A percentile compares a stretch with the other conserved stretches of the same genome.
phyloP scores from a whole-genome alignment of 2,888 invertebrate species.

The Amblyjoppa fuscipennis region DNA sequence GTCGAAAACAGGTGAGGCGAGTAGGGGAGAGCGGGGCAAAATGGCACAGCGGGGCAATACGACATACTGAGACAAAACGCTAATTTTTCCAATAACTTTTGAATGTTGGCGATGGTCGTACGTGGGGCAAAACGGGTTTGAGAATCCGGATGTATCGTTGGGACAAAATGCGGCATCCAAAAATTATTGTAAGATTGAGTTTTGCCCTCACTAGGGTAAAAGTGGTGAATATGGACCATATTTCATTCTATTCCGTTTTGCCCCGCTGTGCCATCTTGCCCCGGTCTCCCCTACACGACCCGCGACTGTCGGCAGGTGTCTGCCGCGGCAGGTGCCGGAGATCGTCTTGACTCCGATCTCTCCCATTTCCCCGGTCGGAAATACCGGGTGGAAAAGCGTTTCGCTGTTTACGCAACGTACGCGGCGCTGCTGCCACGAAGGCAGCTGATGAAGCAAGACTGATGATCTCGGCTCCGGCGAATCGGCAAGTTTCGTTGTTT shows the following conservation, averaged over 20 bases:
- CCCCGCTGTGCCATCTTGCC: no score
- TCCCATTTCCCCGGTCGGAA: not conserved
- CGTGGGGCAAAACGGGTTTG: no score
- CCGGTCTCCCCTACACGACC: not conserved
- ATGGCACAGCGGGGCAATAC: no score
- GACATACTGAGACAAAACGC: no score
- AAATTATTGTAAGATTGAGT: no score
- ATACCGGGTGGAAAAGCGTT: not conserved
- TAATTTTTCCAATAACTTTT: no score
- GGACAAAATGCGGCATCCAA: no score
- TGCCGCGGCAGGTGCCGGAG: not conserved
- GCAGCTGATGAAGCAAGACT: constrained; percentile 38
- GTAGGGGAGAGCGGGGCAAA: not conserved
- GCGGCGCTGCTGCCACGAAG: not conserved
- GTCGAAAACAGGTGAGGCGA: constrained; percentile 48
- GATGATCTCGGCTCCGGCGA: not conserved
- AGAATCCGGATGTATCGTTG: no score
- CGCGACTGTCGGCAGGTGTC: not conserved
- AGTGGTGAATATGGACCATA: no score
- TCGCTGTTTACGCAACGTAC: not conserved
- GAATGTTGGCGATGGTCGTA: no score
- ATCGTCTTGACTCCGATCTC: not conserved
- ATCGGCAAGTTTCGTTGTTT: constrained; percentile 23
- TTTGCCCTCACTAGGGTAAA: no score
- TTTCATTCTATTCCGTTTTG: no score